Conservation (phyloP, 2,888 invertebrate species). For the Euphydryas editha region DNA sequence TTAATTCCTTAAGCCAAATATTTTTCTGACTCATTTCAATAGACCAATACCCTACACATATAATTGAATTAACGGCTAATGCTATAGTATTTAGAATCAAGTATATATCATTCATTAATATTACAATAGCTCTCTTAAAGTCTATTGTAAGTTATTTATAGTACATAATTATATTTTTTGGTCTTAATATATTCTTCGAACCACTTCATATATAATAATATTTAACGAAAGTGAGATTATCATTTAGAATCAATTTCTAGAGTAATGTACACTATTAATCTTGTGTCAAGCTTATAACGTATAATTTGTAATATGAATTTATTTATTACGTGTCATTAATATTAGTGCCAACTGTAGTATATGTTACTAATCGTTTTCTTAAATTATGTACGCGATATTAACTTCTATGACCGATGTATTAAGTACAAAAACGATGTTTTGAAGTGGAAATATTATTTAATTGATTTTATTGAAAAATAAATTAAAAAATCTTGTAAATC, state of each 20-base stretch:
- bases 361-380: not conserved
- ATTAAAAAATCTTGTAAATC: not conserved
- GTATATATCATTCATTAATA: no score
- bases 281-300: not conserved
- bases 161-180: not conserved
- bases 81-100: no score
- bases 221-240: not conserved
- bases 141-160: no score
- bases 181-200: not conserved
- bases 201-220: not conserved
- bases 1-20: no score
- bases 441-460: no score
- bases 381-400: not conserved
- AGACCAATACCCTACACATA: no score
- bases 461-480: not conserved
- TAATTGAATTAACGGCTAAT: no score
- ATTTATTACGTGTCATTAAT: conserved; percentile 2
- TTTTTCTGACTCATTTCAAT: no score
- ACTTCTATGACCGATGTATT: not conserved
- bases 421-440: not conserved
- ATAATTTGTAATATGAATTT: not conserved
- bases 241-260: not conserved
- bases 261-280: not conserved
- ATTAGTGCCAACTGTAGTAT: conserved; percentile 8
- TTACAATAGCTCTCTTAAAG: no score